Base-by-base conservation (phyloP, 2,888 invertebrate genomes). In the Noctua janthina region DNA sequence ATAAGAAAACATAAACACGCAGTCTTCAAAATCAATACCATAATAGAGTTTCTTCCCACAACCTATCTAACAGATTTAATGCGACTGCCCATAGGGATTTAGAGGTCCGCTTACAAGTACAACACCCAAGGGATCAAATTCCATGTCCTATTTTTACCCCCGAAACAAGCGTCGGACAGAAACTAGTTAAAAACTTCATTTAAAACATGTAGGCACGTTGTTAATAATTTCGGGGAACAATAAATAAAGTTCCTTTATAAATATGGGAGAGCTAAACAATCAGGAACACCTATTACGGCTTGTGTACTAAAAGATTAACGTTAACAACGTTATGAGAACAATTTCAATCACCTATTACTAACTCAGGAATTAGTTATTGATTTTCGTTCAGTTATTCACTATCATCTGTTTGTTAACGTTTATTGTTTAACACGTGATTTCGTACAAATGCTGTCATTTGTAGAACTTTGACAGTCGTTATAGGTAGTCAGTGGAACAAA, bases 121-220 rank as follows among this genome's bases (percentile, higher is more conserved):
- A 56, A 71, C 67, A n/a, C 82, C 71, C 82, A 43, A n/a, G 77
- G 77, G 85, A 85, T 74, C n/a, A 66, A 49, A 74, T 81, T 56
- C 76, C 56, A 74, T 67, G 66, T 43, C 73, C 69, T 81, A 84
- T 76, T 81, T 85, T 84, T 81, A 81, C n/a, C 35, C 35, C 17
- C 71, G 20, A 84, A 77, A 84, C 77, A 67, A 81, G 43, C 64
- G 35, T 13, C 62, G 66, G 62, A 67, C 79, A 67, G n/a, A 80
- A 81, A 84, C 82, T 84, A 81, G 82, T 84, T 84, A 84, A 81
- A 39, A 84, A 74, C 74, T 74, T 81, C 23, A 76, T 85, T 72
- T 64, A 74, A 81, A 84, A 85, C 64, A 51, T 67, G 56, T 67
- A 76, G 70, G 74, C 54, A 74, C 68, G 74, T 46, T 81, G 62